These are phyloP conservation scores for Phalacrocorax brasilianus DNA, from an alignment of 2,113 vertebrate species.

Conservation along the genomic window DNA sequence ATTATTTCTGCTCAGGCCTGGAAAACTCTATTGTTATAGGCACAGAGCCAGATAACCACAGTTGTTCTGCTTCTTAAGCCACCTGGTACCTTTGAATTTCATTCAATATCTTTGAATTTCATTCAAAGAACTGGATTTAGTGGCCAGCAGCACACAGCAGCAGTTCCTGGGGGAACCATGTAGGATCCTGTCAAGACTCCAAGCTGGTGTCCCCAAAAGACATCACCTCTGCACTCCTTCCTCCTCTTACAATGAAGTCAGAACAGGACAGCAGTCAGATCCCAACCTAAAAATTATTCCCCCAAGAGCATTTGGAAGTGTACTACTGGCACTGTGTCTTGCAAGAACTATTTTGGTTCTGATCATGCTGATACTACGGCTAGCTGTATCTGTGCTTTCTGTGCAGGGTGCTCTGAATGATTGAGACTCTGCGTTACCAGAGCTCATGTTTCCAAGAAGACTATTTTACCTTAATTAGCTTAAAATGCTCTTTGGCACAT, in stretches of 20 bases:
- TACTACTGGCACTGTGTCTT: not conserved
- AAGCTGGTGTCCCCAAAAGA: not conserved
- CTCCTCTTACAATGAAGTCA: not conserved
- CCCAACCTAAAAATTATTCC: not conserved
- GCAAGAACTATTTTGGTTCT: not conserved
- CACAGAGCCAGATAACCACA: not conserved
- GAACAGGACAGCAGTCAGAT: not conserved
- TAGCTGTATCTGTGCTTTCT: not conserved
- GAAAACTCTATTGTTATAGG: not conserved
- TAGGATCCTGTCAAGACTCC: not conserved
- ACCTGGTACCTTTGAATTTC: not conserved
- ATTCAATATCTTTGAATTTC: not conserved
- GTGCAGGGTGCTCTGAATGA: not conserved
- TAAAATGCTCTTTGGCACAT: not conserved
- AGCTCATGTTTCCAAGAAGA: not conserved
- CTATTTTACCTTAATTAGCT: not conserved
- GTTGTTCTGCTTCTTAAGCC: not conserved
- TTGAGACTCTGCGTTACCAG: not conserved
- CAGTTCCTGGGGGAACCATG: not conserved
- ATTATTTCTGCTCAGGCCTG: not conserved
- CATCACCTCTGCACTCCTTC: not conserved
- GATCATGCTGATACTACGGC: not conserved
- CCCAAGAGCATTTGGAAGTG: not conserved
- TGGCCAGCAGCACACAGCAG: not conserved
- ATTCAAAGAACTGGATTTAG: not conserved